Base-by-base conservation (phyloP, 35 echinoderm and acorn worm species). In the Stichopus chloronotus region DNA sequence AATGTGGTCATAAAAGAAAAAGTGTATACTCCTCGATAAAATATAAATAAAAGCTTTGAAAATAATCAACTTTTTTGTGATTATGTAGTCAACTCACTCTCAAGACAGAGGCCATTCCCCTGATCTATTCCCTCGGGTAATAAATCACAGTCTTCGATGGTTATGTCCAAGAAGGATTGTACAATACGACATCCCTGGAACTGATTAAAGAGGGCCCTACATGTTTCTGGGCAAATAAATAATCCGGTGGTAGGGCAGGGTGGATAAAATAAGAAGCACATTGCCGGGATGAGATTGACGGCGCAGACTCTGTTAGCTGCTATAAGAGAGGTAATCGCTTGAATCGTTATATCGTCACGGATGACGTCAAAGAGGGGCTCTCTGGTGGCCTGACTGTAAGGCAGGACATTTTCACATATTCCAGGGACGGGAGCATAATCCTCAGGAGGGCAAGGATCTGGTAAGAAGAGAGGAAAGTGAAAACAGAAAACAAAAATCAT, bases 201-300 rank as follows among this genome's bases (percentile, higher is more conserved):
- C 19, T 5, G 7, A 12, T 24, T 69, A 30, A 89, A 89, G 5
- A 89, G 6, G 4, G 87, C 87, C 14, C 87, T n/a, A 22, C 87
- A 89, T 54, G 87, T 89, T 54, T 89, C 87, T 4, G 87, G 87
- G n/a, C 87, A 89, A 9, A 89, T 17, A 52, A 30, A 89, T 1
- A 89, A 12, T 11, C 30, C 87, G 7, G 87, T 63, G 87, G 87
- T 52, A n/a, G 87, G 61, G 9, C 87, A 89, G 4, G 87, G 87
- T 1, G 87, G 87, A 17, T 71, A 89, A 43, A 89, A 89, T 4
- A 89, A 61, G 57, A 21, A 65, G 59, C 87, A 89, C 59, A 72
- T 89, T 4, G 14, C 82, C 5, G 82, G 60, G 5, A 54, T 69
- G 59, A 65, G 59, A 54, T 20, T 10, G 52, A 21, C 22, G 9